Evolutionary conservation across 2,888 invertebrate species (phyloP).

Genomic region (Podabrus alpinus): DNA sequence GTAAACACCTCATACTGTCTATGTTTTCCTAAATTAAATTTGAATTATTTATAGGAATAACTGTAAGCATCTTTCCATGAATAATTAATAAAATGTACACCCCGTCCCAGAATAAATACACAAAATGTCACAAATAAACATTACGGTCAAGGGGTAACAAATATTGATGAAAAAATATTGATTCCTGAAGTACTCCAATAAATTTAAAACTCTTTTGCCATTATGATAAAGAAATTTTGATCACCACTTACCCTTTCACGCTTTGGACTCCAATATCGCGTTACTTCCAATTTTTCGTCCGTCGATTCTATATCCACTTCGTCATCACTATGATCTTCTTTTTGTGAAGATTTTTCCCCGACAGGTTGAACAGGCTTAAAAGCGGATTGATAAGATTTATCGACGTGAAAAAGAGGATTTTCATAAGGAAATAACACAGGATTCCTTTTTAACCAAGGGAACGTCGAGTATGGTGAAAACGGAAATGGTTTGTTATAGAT

Average conservation of each 20-base stretch:
- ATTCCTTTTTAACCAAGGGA: slow-evolving; percentile 70
- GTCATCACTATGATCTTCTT: slow-evolving; percentile 72
- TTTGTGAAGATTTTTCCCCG: slow-evolving; percentile 46
- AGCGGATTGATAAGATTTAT: slow-evolving; percentile 58
- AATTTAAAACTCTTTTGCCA: background rate
- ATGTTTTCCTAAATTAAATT: slow-evolving; percentile 52
- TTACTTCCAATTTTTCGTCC: slow-evolving; percentile 67
- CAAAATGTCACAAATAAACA: slow-evolving; percentile 8
- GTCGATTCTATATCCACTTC: slow-evolving; percentile 89
- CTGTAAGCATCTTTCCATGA: slow-evolving; percentile 42
- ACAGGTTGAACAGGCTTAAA: slow-evolving; percentile 61
- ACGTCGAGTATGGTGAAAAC: slow-evolving; percentile 67
- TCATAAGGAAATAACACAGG: slow-evolving; percentile 58
- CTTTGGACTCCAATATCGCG: slow-evolving; percentile 57
- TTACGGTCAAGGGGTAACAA: background rate
- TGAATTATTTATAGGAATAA: slow-evolving; percentile 52
- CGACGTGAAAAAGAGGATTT: slow-evolving; percentile 54
- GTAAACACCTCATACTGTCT: slow-evolving; percentile 51
- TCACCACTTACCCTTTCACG: slow-evolving; percentile 57
- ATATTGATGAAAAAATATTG: background rate
- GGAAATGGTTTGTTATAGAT: slow-evolving; percentile 75
- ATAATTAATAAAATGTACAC: slow-evolving; percentile 25
- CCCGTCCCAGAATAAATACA: slow-evolving; percentile 20
- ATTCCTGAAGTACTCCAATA: background rate
- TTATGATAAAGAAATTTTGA: background rate